Evolutionary conservation across 2,113 vertebrate species (phyloP).

Genomic region (Anarrhichthys ocellatus): DNA sequence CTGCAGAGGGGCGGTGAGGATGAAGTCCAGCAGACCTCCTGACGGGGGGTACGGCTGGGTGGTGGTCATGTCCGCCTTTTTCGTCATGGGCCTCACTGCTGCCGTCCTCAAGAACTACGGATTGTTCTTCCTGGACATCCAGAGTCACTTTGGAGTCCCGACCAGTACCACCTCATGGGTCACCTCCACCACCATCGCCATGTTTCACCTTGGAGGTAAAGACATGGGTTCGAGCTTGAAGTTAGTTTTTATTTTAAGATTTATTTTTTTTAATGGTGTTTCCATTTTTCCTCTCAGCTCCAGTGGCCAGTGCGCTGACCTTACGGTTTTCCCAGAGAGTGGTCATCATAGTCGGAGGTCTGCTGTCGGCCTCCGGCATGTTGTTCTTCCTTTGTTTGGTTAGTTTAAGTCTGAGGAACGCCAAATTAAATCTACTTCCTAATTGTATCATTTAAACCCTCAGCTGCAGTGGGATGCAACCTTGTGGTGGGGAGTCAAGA

Average conservation of each 20-base stretch:
- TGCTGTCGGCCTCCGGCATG: slow-evolving; percentile 68
- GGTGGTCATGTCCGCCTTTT: slow-evolving; percentile 82
- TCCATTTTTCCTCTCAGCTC: slow-evolving; percentile 58
- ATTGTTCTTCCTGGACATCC: slow-evolving; percentile 86
- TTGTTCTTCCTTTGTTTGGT: not conserved
- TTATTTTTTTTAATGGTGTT: not conserved
- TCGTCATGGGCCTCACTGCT: slow-evolving; percentile 82
- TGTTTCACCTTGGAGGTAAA: slow-evolving; percentile 85
- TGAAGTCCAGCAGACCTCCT: slow-evolving; percentile 55
- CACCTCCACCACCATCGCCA: slow-evolving; percentile 78
- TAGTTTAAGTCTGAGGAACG: not conserved
- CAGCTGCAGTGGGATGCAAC: not conserved
- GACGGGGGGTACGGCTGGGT: slow-evolving; percentile 86
- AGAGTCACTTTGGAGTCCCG: slow-evolving; percentile 80
- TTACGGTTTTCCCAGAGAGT: slow-evolving; percentile 69
- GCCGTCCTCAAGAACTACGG: slow-evolving; percentile 84
- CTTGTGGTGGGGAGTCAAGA: not conserved
- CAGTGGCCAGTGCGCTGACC: slow-evolving; percentile 72
- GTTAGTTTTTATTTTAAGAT: not conserved
- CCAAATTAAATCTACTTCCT: no score
- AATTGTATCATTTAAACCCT: not conserved
- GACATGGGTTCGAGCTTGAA: not conserved
- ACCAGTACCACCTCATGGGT: slow-evolving; percentile 86
- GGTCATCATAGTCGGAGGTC: slow-evolving; percentile 71
- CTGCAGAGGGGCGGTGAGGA: slow-evolving; percentile 6